Base-by-base conservation (phyloP, 2,113 vertebrate species). In the Amphilophus citrinellus region DNA sequence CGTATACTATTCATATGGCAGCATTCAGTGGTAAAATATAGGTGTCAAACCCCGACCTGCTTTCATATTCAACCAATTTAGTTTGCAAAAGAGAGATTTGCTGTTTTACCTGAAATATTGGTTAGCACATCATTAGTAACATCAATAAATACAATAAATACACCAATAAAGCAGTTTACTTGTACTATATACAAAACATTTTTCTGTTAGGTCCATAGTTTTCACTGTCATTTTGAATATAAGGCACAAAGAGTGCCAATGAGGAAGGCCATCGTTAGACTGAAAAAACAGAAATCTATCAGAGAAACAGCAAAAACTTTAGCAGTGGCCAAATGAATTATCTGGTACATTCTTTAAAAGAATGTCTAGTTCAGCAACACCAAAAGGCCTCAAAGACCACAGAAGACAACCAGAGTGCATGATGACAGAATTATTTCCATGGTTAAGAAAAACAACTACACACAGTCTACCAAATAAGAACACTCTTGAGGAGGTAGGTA, bases 1-100 rank as follows among this genome's bases (percentile, higher is more conserved):
- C 76, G 11, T 53, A 60, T 32, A 35, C 77, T 87, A 42, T 71
- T 90, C 79, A 63, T 83, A 83, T 24, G 77, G 75, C 7, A 32
- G 63, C 73, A 73, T 44, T 79, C 56, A 75, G 56, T n/a, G 14
- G 76, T 50, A 63, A 73, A 73, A 44, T 56, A 20, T 35, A 56
- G 68, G 17, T 73, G 27, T 56, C 32, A 73, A 56, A 65, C 39
- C 77, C 50, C 24, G 73, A 84, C 68, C 24, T 86, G 81, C 84
- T 86, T 81, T 86, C 10, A 63, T 63, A 77, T 10, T 42, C 76
- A 58, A 86, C 20, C 13, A 56, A 50, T 86, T 50, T 27, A 18
- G 56, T 71, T 44, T 71, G 24, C 44, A 71, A 71, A 47, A 13
- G 10, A 15, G 24, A 32, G 24, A 50, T 61, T 20, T 47, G 24